Evolutionary conservation across 2,797 vertebrate genomes (phyloP).

Genomic region (Gambelia wislizenii): DNA sequence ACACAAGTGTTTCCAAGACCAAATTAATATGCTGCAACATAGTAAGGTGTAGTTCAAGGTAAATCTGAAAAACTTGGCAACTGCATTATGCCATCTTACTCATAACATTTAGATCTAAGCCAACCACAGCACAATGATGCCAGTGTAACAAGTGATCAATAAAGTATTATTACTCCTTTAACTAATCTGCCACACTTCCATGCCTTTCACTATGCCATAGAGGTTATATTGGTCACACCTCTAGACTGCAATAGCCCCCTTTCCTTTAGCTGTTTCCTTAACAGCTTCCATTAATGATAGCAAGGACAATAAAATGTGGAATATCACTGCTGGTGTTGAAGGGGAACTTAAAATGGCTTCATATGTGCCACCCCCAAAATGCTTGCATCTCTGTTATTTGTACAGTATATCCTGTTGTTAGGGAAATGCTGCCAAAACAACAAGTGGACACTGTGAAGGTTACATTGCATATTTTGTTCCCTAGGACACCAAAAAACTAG

Average conservation of each 20-base stretch:
- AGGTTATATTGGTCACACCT: fast-evolving
- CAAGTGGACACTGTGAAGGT: no score
- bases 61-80: neutral
- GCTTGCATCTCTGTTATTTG: no score
- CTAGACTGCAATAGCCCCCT: neutral
- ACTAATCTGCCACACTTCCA: neutral
- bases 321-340: neutral
- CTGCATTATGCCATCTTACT: neutral
- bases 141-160: neutral
- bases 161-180: neutral
- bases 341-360: no score
- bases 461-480: no score
- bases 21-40: neutral
- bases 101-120: fast-evolving
- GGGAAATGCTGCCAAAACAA: no score
- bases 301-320: neutral
- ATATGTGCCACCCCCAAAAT: no score
- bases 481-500: no score
- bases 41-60: neutral
- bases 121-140: fast-evolving
- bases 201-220: fast-evolving
- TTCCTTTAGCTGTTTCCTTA: neutral
- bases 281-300: fast-evolving
- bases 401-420: no score
- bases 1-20: neutral